Evolutionary conservation across 2,797 vertebrate species (phyloP).

Genomic region (Loriculus beryllinus): DNA sequence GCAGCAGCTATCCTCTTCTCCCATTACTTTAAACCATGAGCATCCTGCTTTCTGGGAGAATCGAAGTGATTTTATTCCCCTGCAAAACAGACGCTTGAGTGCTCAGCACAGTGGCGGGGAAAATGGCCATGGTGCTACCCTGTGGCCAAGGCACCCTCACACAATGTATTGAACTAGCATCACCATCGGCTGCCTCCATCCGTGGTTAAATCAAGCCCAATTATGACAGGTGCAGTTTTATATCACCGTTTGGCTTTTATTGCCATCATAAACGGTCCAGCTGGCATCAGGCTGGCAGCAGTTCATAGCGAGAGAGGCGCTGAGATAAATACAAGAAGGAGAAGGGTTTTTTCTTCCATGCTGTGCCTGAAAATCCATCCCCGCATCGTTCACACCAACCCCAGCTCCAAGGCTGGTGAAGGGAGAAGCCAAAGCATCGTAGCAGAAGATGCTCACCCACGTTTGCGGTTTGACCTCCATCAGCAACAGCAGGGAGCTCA

Average conservation of each 20-base stretch:
- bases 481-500: fast-evolving
- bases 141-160: not conserved
- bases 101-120: fast-evolving
- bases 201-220: conserved; percentile 2
- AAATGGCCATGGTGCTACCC: fast-evolving
- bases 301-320: not conserved
- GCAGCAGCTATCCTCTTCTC: not conserved
- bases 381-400: fast-evolving
- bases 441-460: not conserved
- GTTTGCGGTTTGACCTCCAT: not conserved
- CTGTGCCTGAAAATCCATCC: not conserved
- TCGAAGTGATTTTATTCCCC: not conserved
- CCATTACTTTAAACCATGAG: not conserved
- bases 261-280: conserved; percentile 37
- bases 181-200: not conserved
- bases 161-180: fast-evolving
- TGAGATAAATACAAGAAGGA: not conserved
- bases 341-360: not conserved
- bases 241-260: conserved; percentile 36
- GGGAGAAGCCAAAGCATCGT: not conserved
- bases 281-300: conserved; percentile 27
- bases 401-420: not conserved
- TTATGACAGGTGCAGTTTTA: conserved; percentile 50
- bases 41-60: not conserved
- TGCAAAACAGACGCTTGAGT: not conserved